Base-by-base conservation (phyloP, 2,797 vertebrate genomes). In the Astyanax mexicanus region DNA sequence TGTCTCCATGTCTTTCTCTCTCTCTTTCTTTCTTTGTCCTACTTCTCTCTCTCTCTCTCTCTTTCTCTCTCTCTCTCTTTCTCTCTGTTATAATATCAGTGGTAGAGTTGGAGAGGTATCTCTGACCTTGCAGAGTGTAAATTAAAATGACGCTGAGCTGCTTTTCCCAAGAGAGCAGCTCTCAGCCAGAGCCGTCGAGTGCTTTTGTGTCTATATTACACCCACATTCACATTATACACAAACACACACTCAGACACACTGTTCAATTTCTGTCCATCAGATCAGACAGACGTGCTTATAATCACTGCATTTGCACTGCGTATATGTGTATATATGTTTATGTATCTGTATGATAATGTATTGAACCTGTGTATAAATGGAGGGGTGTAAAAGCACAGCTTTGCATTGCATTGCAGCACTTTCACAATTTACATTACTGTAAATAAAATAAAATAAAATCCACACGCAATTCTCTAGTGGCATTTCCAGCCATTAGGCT, bases 11-110 rank as follows among this genome's bases (percentile, higher is more conserved):
- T 29, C 54, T 32, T 27, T 27, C 8, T 32, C 54, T 57, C 23
- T 15, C n/a, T n/a, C n/a, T n/a, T n/a, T n/a, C 12, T 7, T 27
- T 29, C 12, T 57, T 17, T 55, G 21, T 55, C 25, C 27, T 32
- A 0, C 17, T 8, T 57, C 54, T 55, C 25, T 55, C 51, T 25
- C 51, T 11, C 8, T 11, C 23, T 55, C 52, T 29, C 25, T 55
- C 54, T 29, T 17, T 47, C 45, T n/a, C n/a, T n/a, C n/a, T n/a
- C n/a, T 49, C 49, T 13, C 52, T 58, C 55, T n/a, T 27, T 58
- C 12, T 58, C 55, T 35, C 15, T 19, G 57, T 32, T 10, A 19
- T 35, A 5, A 15, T 32, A 27, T 55, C 52, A 27, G 52, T 55
- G 52, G 21, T 55, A 11, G 10, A 29, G 52, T 29, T 4, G 27